Evolutionary conservation across 2,888 invertebrate species (phyloP).

Genomic region (Polydrusus pterygomalis): DNA sequence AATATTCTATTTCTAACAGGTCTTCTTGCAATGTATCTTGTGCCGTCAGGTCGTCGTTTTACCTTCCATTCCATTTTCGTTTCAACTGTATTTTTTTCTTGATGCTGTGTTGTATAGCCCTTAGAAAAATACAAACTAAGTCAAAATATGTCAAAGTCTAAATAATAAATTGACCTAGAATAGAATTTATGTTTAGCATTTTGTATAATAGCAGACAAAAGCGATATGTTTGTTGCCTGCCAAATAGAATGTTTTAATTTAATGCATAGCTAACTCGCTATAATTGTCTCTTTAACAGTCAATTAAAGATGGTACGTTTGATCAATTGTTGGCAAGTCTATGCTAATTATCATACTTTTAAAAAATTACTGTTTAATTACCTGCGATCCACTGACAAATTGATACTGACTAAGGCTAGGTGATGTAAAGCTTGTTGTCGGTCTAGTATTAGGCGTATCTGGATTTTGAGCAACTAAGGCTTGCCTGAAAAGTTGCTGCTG

Average conservation of each 20-base stretch:
- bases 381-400: constrained; percentile 73
- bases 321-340: no score
- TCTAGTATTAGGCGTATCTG: constrained; percentile 61
- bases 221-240: no score
- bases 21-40: constrained; percentile 83
- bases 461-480: constrained; percentile 70
- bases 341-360: no score
- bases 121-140: constrained; percentile 4
- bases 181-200: no score
- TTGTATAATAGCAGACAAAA: no score
- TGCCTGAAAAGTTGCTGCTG: constrained; percentile 80
- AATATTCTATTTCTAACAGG: constrained; percentile 80
- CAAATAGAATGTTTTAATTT: no score
- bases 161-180: no score
- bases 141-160: background rate
- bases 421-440: constrained; percentile 73
- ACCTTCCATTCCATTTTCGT: constrained; percentile 83
- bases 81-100: constrained; percentile 62
- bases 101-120: constrained; percentile 53
- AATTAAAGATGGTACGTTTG: no score
- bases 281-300: no score
- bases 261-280: no score
- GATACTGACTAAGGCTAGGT: constrained; percentile 77
- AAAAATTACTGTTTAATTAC: no score
- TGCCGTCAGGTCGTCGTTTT: constrained; percentile 84